Conservation (phyloP, 92 coral and sea anemone species). For the Siderastrea radians region DNA sequence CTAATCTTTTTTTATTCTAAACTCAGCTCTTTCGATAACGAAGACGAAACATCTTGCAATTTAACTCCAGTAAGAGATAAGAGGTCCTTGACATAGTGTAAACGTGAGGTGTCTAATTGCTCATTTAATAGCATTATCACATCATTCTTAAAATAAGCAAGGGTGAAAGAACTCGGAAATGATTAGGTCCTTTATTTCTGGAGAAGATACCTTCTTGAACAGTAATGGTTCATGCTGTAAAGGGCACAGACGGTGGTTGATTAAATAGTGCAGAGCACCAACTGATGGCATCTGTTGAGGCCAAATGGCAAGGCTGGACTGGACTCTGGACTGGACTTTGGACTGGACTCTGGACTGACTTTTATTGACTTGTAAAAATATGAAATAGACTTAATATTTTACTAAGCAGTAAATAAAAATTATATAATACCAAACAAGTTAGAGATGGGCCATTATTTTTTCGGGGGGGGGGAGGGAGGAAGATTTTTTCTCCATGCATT, state of each 20-base stretch:
- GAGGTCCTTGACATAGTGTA: conserved; percentile 34
- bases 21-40: conserved; percentile 26
- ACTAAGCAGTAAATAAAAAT: too few relatives aligned
- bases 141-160: conserved; percentile 16
- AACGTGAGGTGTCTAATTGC: conserved; percentile 58
- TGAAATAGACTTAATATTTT: too few relatives aligned
- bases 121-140: conserved; percentile 76
- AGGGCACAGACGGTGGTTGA: too few relatives aligned
- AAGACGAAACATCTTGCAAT: conserved; percentile 32
- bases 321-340: too few relatives aligned
- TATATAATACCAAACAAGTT: too few relatives aligned
- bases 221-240: too few relatives aligned
- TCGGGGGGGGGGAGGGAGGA: too few relatives aligned
- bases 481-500: too few relatives aligned
- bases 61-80: conserved; percentile 37
- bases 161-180: conserved; percentile 23
- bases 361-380: too few relatives aligned
- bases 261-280: neutral
- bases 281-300: neutral
- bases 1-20: conserved; percentile 10
- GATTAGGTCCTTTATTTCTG: neutral
- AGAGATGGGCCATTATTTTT: too few relatives aligned
- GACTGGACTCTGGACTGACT: too few relatives aligned
- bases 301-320: too few relatives aligned
- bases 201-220: neutral